Base-by-base conservation (phyloP, 2,797 vertebrate species). In the Todus mexicanus region DNA sequence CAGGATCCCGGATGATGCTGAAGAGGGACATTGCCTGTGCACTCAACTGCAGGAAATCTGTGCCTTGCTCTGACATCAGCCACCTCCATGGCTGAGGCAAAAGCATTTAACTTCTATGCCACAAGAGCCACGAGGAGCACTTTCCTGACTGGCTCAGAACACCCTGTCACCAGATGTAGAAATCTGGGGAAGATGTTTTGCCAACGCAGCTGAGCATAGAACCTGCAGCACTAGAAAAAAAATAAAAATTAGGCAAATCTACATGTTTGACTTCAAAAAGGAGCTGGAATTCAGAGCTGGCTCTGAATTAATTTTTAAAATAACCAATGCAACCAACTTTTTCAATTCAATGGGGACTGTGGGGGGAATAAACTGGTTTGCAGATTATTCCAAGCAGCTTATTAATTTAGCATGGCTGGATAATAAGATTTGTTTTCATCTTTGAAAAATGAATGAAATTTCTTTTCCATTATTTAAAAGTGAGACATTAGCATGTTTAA, bases 381-480 rank as follows among this genome's bases (percentile, higher is more conserved):
- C 76, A 96, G 81, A 95, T 97, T 90, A 92, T 87, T 92, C 76
- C 82, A 92, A 96, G 82, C 35, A 94, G 84, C 86, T 94, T 95
- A 96, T 90, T 97, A 96, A 96, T 96, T 97, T 95, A 90, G 81
- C 73, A 83, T n/a, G 87, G 87, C 84, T 94, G 78, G 94, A 75
- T 97, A 97, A 97, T 91, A 89, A 69, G 90, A 94, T 95, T 95
- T 94, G 90, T 93, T 95, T 97, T 96, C 93, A 92, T 84, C 87
- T 77, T 80, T 95, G 91, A 97, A 95, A 97, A 96, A 97, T 93
- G 89, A 96, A 93, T 68, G 71, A 96, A 96, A 95, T 90, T 81
- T 84, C 65, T 71, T 93, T 95, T 95, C 80, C 73, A 73, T 96
- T 94, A 95, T 92, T 95, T 96, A 92, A 90, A 89, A 91, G 33